Base-by-base conservation (phyloP, 2,113 vertebrate species). In the Dipodomys merriami region DNA sequence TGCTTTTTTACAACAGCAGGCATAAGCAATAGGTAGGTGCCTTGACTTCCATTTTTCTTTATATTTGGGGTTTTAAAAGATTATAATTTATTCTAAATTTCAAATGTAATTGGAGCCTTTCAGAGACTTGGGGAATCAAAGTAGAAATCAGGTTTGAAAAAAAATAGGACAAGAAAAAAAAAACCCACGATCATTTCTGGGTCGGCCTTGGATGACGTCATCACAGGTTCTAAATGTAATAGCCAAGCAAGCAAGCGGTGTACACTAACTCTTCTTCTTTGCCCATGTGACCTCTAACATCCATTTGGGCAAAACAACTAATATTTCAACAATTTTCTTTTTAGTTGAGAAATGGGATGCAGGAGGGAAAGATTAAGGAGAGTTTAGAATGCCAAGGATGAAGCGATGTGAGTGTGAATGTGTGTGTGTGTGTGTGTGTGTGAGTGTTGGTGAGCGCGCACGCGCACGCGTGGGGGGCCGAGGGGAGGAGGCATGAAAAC, bases 151-250 rank as follows among this genome's bases (percentile, higher is more conserved):
- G 93, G 95, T 91, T 96, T 95, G 92, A 95, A 95, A 57, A 57
- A 57, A 96, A 96, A 97, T 96, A 97, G 96, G 96, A 88, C 91
- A 96, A 97, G 85, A 93, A 97, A 98, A 97, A n/a, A 57, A 57
- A 57, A 57, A 18, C 12, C 53, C 53, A 88, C 27, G 96, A 97
- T 97, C 96, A 98, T 98, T 98, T 98, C 94, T 97, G 98, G 98
- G 98, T 97, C 98, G 98, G 98, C 98, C 97, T 97, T 1, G 46
- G 97, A 98, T 98, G 98, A 98, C 98, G 98, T 98, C 98, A 98
- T 98, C 97, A 97, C 96, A 97, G 97, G 92, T 91, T 98, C 97
- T 98, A 94, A 98, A 97, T 98, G 97, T 97, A 96, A 96, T 68
- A 95, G 97, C 97, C 76, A 96, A 97, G 94, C 95, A 67, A 57